phyloP scores from a whole-genome alignment of 2,113 vertebrate genomes.

The Vimba vimba region DNA sequence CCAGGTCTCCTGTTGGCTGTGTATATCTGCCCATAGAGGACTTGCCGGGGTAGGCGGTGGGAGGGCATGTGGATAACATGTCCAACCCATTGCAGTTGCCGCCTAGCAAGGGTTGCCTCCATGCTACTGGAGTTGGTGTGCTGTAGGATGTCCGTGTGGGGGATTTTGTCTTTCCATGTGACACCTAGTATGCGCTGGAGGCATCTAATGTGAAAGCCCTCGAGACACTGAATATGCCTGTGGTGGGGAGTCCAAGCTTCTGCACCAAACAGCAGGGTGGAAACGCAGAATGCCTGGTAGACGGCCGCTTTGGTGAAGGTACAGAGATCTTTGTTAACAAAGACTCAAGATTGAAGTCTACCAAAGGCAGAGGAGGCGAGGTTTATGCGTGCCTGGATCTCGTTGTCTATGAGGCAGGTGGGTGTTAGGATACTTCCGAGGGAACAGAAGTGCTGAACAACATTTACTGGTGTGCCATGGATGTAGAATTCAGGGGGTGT shows the following conservation, averaged over 20 bases:
- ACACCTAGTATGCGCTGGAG: constrained; percentile 15
- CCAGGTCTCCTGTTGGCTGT: neutral
- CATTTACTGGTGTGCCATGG: neutral
- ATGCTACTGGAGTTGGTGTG: neutral
- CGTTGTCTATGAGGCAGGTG: neutral
- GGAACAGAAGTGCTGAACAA: neutral
- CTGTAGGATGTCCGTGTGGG: constrained; percentile 12
- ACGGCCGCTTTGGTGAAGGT: neutral
- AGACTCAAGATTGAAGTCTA: too few relatives aligned
- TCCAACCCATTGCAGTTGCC: constrained; percentile 9
- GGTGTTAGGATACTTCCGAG: neutral
- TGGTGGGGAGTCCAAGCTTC: constrained; percentile 20
- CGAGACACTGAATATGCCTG: neutral
- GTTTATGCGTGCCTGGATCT: constrained; percentile 3
- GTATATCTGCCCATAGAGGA: constrained; percentile 8
- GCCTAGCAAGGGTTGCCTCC: too few relatives aligned
- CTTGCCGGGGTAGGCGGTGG: neutral
- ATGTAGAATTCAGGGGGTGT: too few relatives aligned
- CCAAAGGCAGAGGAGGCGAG: constrained; percentile 2
- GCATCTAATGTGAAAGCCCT: constrained; percentile 20
- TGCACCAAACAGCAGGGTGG: constrained; percentile 12
- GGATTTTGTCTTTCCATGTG: neutral
- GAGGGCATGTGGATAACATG: neutral
- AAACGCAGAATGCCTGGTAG: neutral
- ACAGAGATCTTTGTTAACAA: too few relatives aligned